phyloP scores from a whole-genome alignment of 1,140 invertebrate species.

The Bursaphelenchus mucronatus region DNA sequence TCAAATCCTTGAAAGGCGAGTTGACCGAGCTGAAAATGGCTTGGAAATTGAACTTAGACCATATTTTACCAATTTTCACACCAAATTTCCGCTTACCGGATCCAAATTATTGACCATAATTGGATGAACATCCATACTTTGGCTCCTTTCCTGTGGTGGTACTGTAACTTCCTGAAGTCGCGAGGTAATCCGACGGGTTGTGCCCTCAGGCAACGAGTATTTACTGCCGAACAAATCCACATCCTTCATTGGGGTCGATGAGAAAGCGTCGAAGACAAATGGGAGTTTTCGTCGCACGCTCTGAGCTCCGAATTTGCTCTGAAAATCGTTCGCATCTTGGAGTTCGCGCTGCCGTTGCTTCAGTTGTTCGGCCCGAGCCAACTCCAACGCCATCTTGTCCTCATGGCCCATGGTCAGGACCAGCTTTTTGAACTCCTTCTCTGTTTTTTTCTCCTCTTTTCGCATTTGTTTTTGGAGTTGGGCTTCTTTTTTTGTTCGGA shows the following conservation, averaged over 20 bases:
- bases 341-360: slow-evolving; percentile 65
- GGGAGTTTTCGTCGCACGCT: slow-evolving; percentile 33
- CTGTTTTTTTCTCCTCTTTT: slow-evolving; percentile 79
- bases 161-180: slow-evolving; percentile 82
- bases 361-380: slow-evolving; percentile 63
- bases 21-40: slow-evolving; percentile 70
- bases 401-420: slow-evolving; percentile 49
- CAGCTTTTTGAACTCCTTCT: slow-evolving; percentile 67
- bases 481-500: slow-evolving; percentile 74
- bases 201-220: slow-evolving; percentile 74
- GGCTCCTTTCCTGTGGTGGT: slow-evolving; percentile 66
- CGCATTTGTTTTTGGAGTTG: slow-evolving; percentile 74
- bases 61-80: not conserved
- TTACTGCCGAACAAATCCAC: slow-evolving; percentile 41
- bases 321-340: slow-evolving; percentile 3
- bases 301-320: slow-evolving; percentile 21
- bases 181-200: slow-evolving; percentile 68
- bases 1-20: slow-evolving; percentile 80
- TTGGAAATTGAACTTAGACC: slow-evolving; percentile 18
- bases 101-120: slow-evolving; percentile 48
- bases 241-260: slow-evolving; percentile 63
- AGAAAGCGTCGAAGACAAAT: slow-evolving; percentile 67
- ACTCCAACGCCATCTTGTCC: slow-evolving; percentile 63
- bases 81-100: slow-evolving; percentile 36
- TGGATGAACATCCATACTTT: slow-evolving; percentile 66